Evolutionary conservation across 2,797 vertebrate species (phyloP), one percentile per base, ranked within the genome.

Genomic region (Tiaroga cobitis): DNA sequence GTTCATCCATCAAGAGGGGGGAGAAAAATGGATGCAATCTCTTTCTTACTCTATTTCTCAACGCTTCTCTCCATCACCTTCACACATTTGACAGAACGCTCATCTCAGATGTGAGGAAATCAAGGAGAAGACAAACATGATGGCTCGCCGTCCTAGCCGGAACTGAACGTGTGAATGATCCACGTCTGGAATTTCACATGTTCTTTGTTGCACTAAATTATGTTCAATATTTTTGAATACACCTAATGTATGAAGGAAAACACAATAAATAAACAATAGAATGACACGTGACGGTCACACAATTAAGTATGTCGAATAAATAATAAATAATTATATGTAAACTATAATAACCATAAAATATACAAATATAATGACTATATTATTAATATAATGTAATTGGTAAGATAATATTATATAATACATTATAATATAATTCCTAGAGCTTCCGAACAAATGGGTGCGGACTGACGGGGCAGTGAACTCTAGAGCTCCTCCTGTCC

Each of bases 21-120:
- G 65, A 80, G 59, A 80, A 46, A 67, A 49, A 80, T 65, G 18
- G 13, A n/a, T n/a, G 43, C 63, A 37, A 69, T 81, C 41, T 37
- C 79, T 51, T 34, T 80, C 75, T 41, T 59, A 5, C 51, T 77
- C 34, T 26, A 26, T 61, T 77, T 41, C 13, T 77, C 75, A 26
- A 18, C 1, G 4, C 34, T 39, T 77, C 54, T 26, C 54, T 61
- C 54, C 4, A 1, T 77, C 75, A 77, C 15, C 51, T 77, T 39
- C 54, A 77, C 34, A 26, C 49, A 56, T 56, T 51, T 56, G 19
- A 56, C 6, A 15, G 19, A 56, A 34, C 0, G 3, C 29, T 56
- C 32, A n/a, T 76, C 73, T 77, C 54, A 0, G 51, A 61, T 41
- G 24, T 41, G 24, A 59, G 41, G 54, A 61, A 39, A 56, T 24